phyloP scores from a whole-genome alignment of 2,113 vertebrate species.

The Platysteira castanea region DNA sequence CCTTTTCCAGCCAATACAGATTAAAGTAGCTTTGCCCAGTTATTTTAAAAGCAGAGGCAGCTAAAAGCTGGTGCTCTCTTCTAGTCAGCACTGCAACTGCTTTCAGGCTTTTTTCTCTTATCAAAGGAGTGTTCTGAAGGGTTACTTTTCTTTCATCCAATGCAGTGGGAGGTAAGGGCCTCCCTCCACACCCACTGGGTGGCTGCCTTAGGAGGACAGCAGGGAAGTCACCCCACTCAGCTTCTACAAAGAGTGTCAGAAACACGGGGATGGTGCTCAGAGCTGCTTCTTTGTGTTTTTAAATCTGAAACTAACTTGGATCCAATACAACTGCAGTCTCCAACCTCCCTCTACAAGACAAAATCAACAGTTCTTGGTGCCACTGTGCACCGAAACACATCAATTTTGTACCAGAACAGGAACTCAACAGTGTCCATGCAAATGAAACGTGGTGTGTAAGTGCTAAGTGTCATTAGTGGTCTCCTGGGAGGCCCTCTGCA shows the following conservation, averaged over 20 bases:
- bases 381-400: not conserved
- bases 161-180: not conserved
- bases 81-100: not conserved
- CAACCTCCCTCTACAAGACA: not conserved
- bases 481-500: not conserved
- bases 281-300: not conserved
- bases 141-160: not conserved
- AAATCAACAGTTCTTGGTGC: not conserved
- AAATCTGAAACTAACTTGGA: not conserved
- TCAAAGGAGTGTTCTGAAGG: not conserved
- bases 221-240: not conserved
- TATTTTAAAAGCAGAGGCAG: not conserved
- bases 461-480: fast-evolving
- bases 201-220: not conserved
- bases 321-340: not conserved
- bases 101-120: not conserved
- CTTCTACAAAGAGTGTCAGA: not conserved
- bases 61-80: not conserved
- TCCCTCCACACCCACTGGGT: fast-evolving
- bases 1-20: not conserved
- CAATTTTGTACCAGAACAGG: not conserved
- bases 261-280: fast-evolving
- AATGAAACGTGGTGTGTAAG: not conserved
- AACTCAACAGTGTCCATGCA: not conserved
- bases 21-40: not conserved